A percentile compares a stretch with the other conserved stretches of the same genome.
phyloP scores from a whole-genome alignment of 2,113 vertebrate species.

The Dromaius novaehollandiae region DNA sequence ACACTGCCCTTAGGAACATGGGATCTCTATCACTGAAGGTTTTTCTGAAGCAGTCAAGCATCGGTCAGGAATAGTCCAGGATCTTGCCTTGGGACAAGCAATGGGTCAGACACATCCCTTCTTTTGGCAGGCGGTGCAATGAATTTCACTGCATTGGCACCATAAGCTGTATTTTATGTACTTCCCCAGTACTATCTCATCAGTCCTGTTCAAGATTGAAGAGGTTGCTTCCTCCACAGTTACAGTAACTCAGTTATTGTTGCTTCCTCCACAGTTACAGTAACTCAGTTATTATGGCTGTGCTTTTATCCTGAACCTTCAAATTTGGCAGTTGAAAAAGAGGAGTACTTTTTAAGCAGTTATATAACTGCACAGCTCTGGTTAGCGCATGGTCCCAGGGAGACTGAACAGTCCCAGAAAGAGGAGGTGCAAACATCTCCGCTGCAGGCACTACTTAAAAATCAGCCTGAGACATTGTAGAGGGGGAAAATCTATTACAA shows the following conservation, averaged over 20 bases:
- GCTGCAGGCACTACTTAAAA: background rate
- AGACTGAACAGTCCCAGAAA: background rate
- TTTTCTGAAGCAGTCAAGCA: background rate
- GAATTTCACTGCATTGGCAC: background rate
- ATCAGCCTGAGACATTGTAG: background rate
- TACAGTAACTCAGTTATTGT: background rate
- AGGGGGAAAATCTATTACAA: background rate
- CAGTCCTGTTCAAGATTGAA: background rate
- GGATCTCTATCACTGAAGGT: background rate
- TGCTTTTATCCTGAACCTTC: background rate
- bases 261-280: background rate
- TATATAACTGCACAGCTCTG: background rate
- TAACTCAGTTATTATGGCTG: background rate
- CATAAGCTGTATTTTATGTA: background rate
- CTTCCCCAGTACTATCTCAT: background rate
- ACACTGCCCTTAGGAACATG: fast-evolving
- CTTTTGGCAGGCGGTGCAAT: background rate
- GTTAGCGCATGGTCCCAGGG: background rate
- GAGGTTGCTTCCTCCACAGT: background rate
- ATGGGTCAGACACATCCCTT: background rate
- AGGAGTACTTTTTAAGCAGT: background rate
- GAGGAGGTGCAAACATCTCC: background rate
- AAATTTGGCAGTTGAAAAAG: background rate
- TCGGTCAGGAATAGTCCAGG: fast-evolving
- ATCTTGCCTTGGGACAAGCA: background rate